Evolutionary conservation across 2,797 vertebrate genomes (phyloP).

Genomic region (Cheirogaleus major): DNA sequence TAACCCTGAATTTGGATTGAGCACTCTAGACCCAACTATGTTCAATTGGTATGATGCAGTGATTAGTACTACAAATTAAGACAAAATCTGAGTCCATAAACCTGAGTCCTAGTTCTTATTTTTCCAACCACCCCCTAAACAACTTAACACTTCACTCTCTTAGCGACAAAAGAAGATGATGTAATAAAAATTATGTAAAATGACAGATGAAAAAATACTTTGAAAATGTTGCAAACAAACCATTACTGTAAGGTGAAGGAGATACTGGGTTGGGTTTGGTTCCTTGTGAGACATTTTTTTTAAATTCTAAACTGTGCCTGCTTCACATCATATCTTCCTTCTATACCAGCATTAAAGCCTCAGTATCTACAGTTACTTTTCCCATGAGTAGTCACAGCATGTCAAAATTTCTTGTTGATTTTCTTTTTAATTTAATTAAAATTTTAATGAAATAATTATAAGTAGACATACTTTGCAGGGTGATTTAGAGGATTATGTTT

Average conservation of each 20-base stretch:
- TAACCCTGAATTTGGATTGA: not conserved
- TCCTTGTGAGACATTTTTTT: not conserved
- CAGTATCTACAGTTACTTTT: not conserved
- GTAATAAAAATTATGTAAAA: not conserved
- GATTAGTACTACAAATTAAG: not conserved
- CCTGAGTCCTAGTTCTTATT: not conserved
- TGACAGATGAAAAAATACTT: not conserved
- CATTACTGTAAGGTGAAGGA: not conserved
- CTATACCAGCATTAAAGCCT: not conserved
- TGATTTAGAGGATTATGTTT: conserved; percentile 58
- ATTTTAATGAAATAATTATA: conserved; percentile 72
- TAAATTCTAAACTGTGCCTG: not conserved
- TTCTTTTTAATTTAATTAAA: conserved; percentile 70
- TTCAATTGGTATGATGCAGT: not conserved
- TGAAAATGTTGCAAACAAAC: not conserved
- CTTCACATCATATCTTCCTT: not conserved
- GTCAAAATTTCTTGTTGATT: conserved; percentile 58
- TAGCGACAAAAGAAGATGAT: not conserved
- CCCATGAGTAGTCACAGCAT: conserved; percentile 45
- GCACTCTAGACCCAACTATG: not conserved
- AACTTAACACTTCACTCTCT: not conserved
- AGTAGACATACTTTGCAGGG: conserved; percentile 23
- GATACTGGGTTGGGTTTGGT: not conserved
- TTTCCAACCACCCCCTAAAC: not conserved
- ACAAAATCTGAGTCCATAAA: not conserved